Conservation (phyloP, 2,113 vertebrate genomes). For the Erinaceus europaeus region DNA sequence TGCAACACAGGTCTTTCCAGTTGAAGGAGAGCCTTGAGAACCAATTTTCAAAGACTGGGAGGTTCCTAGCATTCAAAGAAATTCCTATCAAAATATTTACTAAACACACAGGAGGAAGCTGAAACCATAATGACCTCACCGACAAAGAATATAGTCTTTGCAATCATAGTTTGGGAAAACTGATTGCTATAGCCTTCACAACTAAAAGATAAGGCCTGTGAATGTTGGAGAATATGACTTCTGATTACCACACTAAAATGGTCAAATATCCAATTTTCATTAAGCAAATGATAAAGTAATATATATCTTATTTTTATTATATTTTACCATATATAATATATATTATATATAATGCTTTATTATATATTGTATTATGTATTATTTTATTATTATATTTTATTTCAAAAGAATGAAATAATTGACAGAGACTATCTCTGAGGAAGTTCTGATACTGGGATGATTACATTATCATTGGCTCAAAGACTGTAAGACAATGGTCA, state of each 20-base stretch:
- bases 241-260: background rate
- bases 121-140: background rate
- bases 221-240: background rate
- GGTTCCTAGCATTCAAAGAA: background rate
- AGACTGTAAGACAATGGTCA: no score
- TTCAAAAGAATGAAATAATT: background rate
- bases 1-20: background rate
- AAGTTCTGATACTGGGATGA: background rate
- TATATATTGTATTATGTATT: no score
- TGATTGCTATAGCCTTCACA: background rate
- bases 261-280: background rate
- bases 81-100: background rate
- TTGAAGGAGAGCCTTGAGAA: background rate
- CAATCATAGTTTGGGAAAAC: conserved; percentile 2
- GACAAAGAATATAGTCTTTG: conserved; percentile 3
- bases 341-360: no score
- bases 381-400: background rate
- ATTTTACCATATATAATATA: no score
- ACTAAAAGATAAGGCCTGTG: background rate
- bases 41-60: background rate
- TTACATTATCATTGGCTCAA: no score
- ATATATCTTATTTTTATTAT: no score
- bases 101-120: background rate
- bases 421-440: background rate
- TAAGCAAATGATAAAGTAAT: background rate